Conservation (phyloP, 2,797 vertebrate genomes). For the Oreortyx pictus region DNA sequence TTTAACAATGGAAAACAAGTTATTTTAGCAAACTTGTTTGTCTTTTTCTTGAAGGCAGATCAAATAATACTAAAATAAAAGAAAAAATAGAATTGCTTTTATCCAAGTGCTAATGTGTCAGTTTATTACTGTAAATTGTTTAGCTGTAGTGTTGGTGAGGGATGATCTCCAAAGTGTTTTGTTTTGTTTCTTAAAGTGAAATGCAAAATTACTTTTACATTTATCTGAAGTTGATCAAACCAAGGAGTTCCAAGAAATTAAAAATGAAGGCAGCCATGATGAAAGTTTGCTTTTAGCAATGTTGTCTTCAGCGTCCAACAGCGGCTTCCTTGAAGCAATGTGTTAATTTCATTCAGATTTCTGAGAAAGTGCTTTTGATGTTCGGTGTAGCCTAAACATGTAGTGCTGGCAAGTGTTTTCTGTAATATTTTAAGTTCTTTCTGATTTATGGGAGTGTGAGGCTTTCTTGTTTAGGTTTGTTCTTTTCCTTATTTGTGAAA, state of each 20-base stretch:
- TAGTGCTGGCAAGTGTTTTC: not conserved
- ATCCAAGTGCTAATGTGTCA: not conserved
- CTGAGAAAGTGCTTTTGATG: not conserved
- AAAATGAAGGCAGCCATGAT: not conserved
- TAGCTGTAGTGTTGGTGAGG: not conserved
- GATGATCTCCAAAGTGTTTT: not conserved
- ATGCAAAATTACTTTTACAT: not conserved
- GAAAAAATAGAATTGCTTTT: not conserved
- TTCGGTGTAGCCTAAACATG: not conserved
- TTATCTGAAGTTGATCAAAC: not conserved
- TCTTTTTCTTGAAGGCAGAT: not conserved
- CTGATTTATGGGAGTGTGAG: not conserved
- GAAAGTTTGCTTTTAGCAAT: accelerated
- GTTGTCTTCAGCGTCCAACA: not conserved
- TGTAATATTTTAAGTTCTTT: not conserved
- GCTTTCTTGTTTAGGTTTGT: not conserved
- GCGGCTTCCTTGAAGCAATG: not conserved
- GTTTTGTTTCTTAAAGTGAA: not conserved
- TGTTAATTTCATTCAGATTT: not conserved
- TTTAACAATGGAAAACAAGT: not conserved
- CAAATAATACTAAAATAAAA: not conserved
- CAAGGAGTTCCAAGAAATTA: not conserved
- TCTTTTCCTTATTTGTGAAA: not conserved
- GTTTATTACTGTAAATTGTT: not conserved
- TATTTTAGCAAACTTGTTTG: not conserved